phyloP scores from a whole-genome alignment of 2,888 invertebrate genomes.

The Tetragnatha montana region DNA sequence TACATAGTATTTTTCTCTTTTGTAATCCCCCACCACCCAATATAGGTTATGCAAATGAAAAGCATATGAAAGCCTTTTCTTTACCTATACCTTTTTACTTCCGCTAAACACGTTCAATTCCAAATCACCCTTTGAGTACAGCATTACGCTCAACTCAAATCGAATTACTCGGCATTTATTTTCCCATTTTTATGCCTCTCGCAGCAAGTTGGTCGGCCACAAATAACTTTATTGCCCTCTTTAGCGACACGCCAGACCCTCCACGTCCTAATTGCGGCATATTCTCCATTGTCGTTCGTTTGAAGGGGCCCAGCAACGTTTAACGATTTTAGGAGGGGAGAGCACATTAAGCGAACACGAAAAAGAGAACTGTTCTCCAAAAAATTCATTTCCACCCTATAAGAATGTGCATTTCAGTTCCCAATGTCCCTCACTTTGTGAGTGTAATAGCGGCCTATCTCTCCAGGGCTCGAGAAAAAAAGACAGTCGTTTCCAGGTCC shows the following conservation, averaged over 20 bases:
- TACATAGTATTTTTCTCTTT: no score
- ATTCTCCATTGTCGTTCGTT: background rate
- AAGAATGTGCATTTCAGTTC: conserved; percentile 35
- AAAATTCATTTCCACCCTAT: conserved; percentile 39
- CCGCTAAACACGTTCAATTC: background rate
- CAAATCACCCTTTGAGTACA: background rate
- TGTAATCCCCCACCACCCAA: no score
- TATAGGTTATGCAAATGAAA: no score
- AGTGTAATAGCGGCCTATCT: conserved; percentile 32
- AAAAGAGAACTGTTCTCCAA: conserved; percentile 6
- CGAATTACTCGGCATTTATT: background rate
- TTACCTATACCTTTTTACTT: background rate
- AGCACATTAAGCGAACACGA: background rate
- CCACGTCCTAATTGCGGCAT: background rate
- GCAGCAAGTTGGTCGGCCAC: background rate
- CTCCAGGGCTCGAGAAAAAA: conserved; percentile 41
- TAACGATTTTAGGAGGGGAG: conserved; percentile 11
- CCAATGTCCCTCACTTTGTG: conserved; percentile 9
- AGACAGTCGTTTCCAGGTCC: conserved; percentile 35
- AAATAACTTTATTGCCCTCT: conserved; percentile 20
- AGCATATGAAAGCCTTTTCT: no score
- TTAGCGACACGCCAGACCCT: background rate
- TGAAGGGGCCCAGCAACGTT: conserved; percentile 1
- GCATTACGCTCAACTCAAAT: background rate
- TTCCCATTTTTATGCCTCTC: background rate